A percentile compares a stretch with the other conserved stretches of the same genome.
These are phyloP conservation scores for Formica exsecta DNA, from an alignment of 1,140 invertebrate genomes.

Conservation along the genomic window DNA sequence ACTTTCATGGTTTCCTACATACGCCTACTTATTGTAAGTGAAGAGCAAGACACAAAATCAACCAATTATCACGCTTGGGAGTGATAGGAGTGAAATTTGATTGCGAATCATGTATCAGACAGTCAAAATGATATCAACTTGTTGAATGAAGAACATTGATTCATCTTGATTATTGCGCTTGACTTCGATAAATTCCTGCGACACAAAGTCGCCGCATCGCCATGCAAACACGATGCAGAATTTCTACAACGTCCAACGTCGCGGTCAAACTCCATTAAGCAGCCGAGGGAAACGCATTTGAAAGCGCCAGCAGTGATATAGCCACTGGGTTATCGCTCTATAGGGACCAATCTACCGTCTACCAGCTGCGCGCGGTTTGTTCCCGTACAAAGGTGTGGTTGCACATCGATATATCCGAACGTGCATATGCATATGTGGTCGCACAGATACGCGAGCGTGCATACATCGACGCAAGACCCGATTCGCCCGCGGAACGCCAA, in stretches of 20 bases:
- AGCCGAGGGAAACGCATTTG: constrained; percentile 30
- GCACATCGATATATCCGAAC: constrained; percentile 23
- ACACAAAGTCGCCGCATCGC: constrained; percentile 3
- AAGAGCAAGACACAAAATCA: background rate
- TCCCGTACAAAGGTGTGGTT: constrained; percentile 12
- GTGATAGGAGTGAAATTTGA: background rate
- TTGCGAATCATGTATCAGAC: background rate
- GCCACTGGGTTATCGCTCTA: constrained; percentile 1
- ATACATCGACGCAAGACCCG: constrained; percentile 5
- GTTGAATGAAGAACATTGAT: background rate
- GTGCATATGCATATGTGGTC: background rate
- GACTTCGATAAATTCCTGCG: constrained; percentile 25
- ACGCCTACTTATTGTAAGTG: background rate
- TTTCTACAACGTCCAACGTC: constrained; percentile 29
- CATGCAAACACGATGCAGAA: constrained; percentile 8
- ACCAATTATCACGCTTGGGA: background rate
- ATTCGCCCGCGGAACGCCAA: constrained; percentile 33
- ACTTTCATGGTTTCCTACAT: background rate
- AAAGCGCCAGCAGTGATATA: constrained; percentile 30
- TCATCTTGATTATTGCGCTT: constrained; percentile 15
- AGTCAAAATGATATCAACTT: background rate
- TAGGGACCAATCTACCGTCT: constrained; percentile 40
- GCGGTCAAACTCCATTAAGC: constrained; percentile 61
- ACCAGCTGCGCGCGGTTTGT: constrained; percentile 25
- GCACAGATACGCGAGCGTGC: background rate